Conservation (phyloP, 2,888 invertebrate genomes). For the Acheta domesticus region DNA sequence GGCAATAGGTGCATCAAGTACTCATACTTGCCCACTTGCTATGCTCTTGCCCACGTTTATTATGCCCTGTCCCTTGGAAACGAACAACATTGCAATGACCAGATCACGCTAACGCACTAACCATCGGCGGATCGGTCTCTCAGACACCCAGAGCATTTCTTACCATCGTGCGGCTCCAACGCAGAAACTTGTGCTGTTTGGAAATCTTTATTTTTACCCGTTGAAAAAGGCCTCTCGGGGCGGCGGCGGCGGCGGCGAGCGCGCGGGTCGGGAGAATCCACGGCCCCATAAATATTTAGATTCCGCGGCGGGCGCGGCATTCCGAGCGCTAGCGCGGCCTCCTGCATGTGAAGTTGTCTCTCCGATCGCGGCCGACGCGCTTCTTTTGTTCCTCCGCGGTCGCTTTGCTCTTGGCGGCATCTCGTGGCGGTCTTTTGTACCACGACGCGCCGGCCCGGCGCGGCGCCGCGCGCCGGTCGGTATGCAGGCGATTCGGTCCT, state of each 20-base stretch:
- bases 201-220: constrained; percentile 34
- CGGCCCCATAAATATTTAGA: background rate
- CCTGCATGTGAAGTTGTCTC: constrained; percentile 18
- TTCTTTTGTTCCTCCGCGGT: background rate
- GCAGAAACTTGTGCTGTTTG: constrained; percentile 18
- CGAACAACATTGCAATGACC: no score
- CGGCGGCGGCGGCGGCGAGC: no score
- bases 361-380: constrained; percentile 7
- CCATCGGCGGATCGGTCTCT: no score
- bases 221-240: no score
- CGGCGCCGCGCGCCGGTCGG: background rate
- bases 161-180: background rate
- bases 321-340: background rate
- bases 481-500: background rate
- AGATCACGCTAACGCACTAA: no score
- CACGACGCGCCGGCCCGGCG: background rate
- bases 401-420: background rate
- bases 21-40: no score
- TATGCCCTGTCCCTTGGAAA: no score
- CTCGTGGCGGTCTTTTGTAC: background rate
- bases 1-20: no score
- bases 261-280: background rate
- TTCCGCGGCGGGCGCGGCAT: background rate
- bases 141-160: background rate
- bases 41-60: no score